These are phyloP conservation scores for Paraescarpia echinospica DNA, from an alignment of 1,140 invertebrate species.

Conservation along the genomic window DNA sequence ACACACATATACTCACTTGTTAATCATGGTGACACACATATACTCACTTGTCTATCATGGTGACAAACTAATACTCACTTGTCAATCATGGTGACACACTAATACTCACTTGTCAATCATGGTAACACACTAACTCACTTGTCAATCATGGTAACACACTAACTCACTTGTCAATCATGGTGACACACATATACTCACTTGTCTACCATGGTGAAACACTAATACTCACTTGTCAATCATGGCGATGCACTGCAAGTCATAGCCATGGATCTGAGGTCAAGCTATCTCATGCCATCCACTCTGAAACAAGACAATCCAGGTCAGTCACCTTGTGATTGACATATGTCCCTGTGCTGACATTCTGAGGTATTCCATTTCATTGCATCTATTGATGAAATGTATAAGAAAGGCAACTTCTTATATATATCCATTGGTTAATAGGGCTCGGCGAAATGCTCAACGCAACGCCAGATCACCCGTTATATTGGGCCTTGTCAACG, in stretches of 20 bases:
- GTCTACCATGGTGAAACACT: constrained; percentile 65
- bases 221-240: constrained; percentile 63
- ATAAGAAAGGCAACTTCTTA: too few species aligned
- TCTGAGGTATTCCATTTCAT: background rate
- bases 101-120: too few species aligned
- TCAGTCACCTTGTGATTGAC: background rate
- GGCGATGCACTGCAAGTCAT: constrained; percentile 82
- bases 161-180: too few species aligned
- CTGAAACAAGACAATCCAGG: constrained; percentile 31
- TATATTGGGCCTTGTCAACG: too few species aligned
- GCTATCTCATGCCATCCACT: constrained; percentile 86
- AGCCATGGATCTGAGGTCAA: constrained; percentile 93
- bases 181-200: constrained; percentile 73
- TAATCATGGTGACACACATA: constrained; percentile 62
- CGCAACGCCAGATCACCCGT: too few species aligned
- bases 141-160: background rate
- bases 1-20: constrained; percentile 75
- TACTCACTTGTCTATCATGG: too few species aligned
- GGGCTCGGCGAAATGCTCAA: too few species aligned
- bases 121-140: background rate
- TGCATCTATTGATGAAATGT: background rate
- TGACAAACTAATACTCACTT: background rate
- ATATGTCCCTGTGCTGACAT: background rate
- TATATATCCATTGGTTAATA: too few species aligned
- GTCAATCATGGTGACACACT: background rate